Evolutionary conservation across 2,888 invertebrate species (phyloP).

Genomic region (Nemurella pictetii): DNA sequence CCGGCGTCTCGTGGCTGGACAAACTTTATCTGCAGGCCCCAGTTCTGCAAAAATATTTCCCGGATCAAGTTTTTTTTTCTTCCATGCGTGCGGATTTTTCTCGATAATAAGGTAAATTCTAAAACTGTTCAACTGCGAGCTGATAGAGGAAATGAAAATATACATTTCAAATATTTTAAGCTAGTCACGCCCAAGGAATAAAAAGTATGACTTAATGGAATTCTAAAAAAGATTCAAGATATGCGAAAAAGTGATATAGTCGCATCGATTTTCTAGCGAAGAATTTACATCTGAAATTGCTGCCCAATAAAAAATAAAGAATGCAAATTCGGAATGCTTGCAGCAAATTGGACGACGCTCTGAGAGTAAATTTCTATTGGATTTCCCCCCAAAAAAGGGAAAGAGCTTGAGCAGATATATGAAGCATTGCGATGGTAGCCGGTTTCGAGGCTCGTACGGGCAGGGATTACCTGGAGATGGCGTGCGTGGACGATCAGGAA

Average conservation of each 20-base stretch:
- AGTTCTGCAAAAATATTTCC: constrained; percentile 50
- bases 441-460: background rate
- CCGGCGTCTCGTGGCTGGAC: constrained; percentile 52
- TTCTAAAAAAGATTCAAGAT: background rate
- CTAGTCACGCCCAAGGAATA: background rate
- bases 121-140: background rate
- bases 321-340: background rate
- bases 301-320: constrained; percentile 22
- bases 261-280: background rate
- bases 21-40: constrained; percentile 54
- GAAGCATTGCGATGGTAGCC: background rate
- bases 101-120: too few species aligned
- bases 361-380: constrained; percentile 14
- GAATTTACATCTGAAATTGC: constrained; percentile 11
- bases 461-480: constrained; percentile 72
- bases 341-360: background rate
- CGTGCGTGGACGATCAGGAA: constrained; percentile 85
- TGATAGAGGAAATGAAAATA: background rate
- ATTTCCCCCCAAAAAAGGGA: constrained; percentile 30
- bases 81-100: too few species aligned
- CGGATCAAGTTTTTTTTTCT: too few species aligned
- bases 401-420: background rate
- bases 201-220: background rate
- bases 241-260: constrained; percentile 4
- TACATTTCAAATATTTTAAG: background rate